phyloP scores from a whole-genome alignment of 2,113 vertebrate species.

The Semicossyphus pulcher region DNA sequence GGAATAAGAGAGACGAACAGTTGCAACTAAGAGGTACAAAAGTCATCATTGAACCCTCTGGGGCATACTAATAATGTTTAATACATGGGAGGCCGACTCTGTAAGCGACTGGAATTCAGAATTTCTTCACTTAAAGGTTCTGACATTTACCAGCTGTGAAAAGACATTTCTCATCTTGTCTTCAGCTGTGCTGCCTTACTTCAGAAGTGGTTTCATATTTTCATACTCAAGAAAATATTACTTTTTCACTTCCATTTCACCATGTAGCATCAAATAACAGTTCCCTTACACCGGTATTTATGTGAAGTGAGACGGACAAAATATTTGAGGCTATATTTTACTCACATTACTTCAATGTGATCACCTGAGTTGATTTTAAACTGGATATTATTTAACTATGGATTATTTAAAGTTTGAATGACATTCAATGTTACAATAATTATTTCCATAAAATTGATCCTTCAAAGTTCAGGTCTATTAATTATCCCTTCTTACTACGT shows the following conservation, averaged over 20 bases:
- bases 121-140: conserved; percentile 5
- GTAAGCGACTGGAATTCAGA: neutral
- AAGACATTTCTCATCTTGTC: neutral
- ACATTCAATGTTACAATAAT: no score
- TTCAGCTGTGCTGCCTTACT: neutral
- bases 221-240: neutral
- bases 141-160: conserved; percentile 7
- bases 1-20: neutral
- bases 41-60: conserved; percentile 7
- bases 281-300: no score
- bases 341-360: no score
- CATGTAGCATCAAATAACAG: no score
- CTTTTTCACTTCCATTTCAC: neutral
- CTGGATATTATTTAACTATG: no score
- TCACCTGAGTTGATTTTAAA: no score
- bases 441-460: no score
- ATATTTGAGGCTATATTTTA: neutral
- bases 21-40: neutral
- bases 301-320: neutral
- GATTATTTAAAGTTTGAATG: no score
- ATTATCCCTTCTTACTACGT: no score
- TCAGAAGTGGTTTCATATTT: neutral
- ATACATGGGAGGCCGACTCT: neutral
- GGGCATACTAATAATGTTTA: neutral
- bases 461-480: no score